Conservation (phyloP, 2,113 vertebrate genomes). For the Meles meles region DNA sequence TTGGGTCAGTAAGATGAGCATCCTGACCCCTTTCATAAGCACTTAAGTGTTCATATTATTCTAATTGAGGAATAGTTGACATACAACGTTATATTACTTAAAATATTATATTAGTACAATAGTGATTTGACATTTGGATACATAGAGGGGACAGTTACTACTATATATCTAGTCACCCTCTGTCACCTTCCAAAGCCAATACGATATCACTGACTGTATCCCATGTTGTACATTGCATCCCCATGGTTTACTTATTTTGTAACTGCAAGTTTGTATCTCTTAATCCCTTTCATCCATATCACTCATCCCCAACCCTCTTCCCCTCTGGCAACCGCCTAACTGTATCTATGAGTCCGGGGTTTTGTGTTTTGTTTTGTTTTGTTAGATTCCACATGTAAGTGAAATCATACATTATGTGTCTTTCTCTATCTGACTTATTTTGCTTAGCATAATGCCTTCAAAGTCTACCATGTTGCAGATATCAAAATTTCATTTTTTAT, state of each 20-base stretch:
- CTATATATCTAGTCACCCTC: neutral
- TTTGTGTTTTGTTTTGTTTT: neutral
- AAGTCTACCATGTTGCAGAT: neutral
- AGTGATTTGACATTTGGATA: neutral
- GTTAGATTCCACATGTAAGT: neutral
- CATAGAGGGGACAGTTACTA: neutral
- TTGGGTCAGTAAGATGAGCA: neutral
- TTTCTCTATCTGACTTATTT: neutral
- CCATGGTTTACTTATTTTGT: neutral
- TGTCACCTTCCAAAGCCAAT: neutral
- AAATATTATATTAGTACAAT: neutral
- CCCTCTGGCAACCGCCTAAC: neutral
- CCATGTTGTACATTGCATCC: neutral
- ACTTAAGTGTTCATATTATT: neutral
- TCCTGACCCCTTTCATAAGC: neutral
- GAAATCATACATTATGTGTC: neutral
- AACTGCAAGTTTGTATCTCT: neutral
- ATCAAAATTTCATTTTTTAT: neutral
- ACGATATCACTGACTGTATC: neutral
- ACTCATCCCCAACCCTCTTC: neutral
- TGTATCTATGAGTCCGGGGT: neutral
- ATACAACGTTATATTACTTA: neutral
- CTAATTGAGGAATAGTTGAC: neutral
- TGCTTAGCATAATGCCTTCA: neutral
- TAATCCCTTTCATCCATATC: neutral